Evolutionary conservation across 2,113 vertebrate species (phyloP), one percentile per base, ranked within the genome.

Genomic region (Onychorhynchus coronatus): DNA sequence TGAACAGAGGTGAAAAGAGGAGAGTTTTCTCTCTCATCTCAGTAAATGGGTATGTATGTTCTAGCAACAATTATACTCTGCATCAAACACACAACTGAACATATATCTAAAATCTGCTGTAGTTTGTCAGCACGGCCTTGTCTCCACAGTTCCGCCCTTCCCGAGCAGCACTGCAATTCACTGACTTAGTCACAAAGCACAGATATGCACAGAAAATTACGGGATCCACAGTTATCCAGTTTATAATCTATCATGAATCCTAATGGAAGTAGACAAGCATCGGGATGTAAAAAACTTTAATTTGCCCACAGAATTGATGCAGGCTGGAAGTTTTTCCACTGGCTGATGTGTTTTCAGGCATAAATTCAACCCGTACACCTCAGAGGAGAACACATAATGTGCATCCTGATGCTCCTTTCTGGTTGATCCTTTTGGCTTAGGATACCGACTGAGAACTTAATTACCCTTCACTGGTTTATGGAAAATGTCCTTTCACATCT

Each of bases 41-140:
- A 27, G 30, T 47, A 78, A 89, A 35, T 1, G 7, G 7, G 5
- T 44, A 61, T 6, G 24, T 33, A 47, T 0, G 0, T 49, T 63
- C 53, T 79, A 74, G 63, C n/a, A 79, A 82, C 21, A 86, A 13
- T 55, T 77, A 77, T 13, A 42, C 88, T 25, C 30, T 88, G 53
- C 75, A 78, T 56, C 56, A 88, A 95, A 71, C 50, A 63, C 18
- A 63, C 11, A 18, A 35, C 39, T 87, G 55, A 74, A 67, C 12
- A 84, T 63, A 53, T 27, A 75, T 53, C n/a, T 56, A 41, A 81
- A 71, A 84, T 88, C 41, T 84, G 28, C 39, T n/a, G 33, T 22
- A 14, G 33, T 81, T 84, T 67, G 53, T 65, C 52, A 91, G 67
- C 31, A 56, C 0, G 2, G 75, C 25, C 41, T 56, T 67, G 28